Base-by-base conservation (phyloP, 2,888 invertebrate species). In the Anthophora plumipes region DNA sequence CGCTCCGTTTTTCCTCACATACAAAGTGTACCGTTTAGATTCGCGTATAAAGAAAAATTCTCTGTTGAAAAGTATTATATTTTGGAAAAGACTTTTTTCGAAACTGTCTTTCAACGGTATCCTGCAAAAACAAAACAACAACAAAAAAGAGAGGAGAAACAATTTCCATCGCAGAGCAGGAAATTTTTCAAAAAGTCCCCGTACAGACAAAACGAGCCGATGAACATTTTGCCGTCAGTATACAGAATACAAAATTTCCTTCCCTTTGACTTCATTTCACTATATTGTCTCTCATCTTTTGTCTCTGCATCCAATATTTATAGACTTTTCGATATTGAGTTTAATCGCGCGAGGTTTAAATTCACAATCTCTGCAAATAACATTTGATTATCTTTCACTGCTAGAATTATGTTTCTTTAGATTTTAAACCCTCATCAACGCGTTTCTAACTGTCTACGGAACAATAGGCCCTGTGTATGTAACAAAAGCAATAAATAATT, bases 51-150 rank as follows among this genome's bases (percentile, higher is more conserved):
- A 41, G 11, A 22, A 60, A 60, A 60, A 41, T 41, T 7, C 59
- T 41, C 39, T 20, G 39, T 60, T 39, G 14, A 20, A 60, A 41
- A 39, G 41, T 60, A 60, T 60, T 60, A 41, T 60, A 60, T 60
- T 60, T 22, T 14, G 41, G 14, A 0, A 17, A 17, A 54, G 14
- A 25, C 6, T 14, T 54, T 54, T 54, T 54, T 54, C n/a, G 39
- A 39, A 20, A 11, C 57, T 9, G 6, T n/a, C 20, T 39, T 39
- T 39, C 57, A 20, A 9, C n/a, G 57, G 8, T 20, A 12, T 7
- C 9, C 31, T 11, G 4, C 31, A 4, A 4, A 31, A 31, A 31
- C 2, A 31, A 31, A 31, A 31, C 1, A 31, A 31, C 1, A 31
- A 31, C 1, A 31, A 31, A 31, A 31, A 31, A 31, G 4, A 4